Conservation (phyloP, 2,888 invertebrate species). For the Amphipyra berbera region DNA sequence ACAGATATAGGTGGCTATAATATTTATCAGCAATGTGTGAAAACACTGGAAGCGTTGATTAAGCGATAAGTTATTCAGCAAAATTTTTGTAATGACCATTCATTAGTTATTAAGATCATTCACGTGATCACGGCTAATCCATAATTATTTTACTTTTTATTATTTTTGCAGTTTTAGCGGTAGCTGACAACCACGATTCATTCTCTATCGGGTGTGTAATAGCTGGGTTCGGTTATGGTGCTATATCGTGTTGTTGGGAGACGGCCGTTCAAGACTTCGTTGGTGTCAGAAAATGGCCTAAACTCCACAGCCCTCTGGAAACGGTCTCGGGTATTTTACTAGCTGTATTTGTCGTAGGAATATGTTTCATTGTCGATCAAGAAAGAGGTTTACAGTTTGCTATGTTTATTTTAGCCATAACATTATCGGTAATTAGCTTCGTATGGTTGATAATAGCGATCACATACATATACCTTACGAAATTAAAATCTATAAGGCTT, state of each 20-base stretch:
- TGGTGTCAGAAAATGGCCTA: slow-evolving; percentile 85
- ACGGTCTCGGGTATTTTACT: slow-evolving; percentile 79
- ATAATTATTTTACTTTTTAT: too few species aligned
- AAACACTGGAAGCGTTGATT: not conserved
- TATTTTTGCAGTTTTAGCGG: slow-evolving; percentile 76
- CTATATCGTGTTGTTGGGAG: slow-evolving; percentile 84
- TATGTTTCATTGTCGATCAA: slow-evolving; percentile 71
- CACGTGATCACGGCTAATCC: too few species aligned
- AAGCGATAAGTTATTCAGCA: too few species aligned
- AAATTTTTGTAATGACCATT: too few species aligned
- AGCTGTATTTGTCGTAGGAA: slow-evolving; percentile 71
- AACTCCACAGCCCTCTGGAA: slow-evolving; percentile 85
- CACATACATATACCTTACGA: slow-evolving; percentile 73
- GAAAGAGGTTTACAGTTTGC: slow-evolving; percentile 74
- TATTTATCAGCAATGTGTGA: not conserved
- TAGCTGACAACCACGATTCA: slow-evolving; percentile 80
- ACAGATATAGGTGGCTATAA: not conserved
- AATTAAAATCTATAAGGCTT: slow-evolving; percentile 71
- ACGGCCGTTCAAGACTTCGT: slow-evolving; percentile 84
- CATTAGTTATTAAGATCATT: too few species aligned
- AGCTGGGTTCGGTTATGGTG: slow-evolving; percentile 87
- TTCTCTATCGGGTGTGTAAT: slow-evolving; percentile 86
- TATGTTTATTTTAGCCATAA: slow-evolving; percentile 76
- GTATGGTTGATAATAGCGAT: slow-evolving; percentile 76
- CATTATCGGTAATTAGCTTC: slow-evolving; percentile 71